Conservation (phyloP, 2,888 invertebrate species). For the Lasius platythorax region DNA sequence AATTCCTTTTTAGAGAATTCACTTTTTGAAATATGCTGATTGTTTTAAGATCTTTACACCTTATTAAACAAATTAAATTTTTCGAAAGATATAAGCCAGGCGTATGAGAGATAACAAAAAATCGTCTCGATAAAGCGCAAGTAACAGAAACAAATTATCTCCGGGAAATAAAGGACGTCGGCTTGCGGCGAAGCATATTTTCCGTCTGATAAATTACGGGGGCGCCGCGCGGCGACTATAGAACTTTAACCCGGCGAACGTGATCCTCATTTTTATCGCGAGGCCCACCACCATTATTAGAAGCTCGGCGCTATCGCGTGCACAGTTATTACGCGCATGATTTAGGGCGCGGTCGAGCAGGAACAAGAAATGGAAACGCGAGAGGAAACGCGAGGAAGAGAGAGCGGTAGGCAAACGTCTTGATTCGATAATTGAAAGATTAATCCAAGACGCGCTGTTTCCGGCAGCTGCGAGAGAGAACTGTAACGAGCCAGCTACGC, state of each 20-base stretch:
- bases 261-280: constrained; percentile 53
- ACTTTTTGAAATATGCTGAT: not conserved
- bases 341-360: constrained; percentile 42
- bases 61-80: constrained; percentile 5
- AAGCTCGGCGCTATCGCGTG: constrained; percentile 38
- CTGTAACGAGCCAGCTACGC: not conserved
- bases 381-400: not conserved
- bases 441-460: constrained; percentile 23
- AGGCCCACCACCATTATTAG: constrained; percentile 45
- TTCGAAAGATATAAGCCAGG: not conserved
- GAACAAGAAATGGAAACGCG: constrained; percentile 1
- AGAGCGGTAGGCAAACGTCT: constrained; percentile 18
- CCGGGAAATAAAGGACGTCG: constrained; percentile 34
- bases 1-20: not conserved
- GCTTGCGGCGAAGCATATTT: constrained; percentile 50
- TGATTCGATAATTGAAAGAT: constrained; percentile 55
- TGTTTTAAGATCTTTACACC: not conserved
- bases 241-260: constrained; percentile 48
- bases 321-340: constrained; percentile 51
- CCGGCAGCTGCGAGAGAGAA: not conserved
- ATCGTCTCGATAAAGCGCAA: constrained; percentile 16
- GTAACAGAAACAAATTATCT: constrained; percentile 52
- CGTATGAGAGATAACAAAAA: not conserved
- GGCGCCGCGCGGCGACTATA: constrained; percentile 46
- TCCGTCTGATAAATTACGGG: constrained; percentile 47